These are phyloP conservation scores for Teleogryllus oceanicus DNA, from an alignment of 2,888 invertebrate species.

Conservation along the genomic window DNA sequence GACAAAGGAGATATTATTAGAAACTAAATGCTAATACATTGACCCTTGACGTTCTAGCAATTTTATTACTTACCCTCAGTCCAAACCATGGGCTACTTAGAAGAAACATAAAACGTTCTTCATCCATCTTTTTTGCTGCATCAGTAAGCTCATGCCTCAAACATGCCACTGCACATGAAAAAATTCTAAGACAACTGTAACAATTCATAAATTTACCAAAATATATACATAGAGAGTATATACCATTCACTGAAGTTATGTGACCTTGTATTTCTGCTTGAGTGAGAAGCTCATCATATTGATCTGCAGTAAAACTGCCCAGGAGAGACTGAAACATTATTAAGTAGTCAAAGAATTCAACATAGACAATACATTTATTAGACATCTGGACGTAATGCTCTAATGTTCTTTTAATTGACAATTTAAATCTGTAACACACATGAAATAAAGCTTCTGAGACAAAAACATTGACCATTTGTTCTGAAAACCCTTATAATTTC, in stretches of 20 bases:
- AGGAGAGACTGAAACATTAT: slow-evolving; percentile 54
- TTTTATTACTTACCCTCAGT: no score
- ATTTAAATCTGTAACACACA: no score
- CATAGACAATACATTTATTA: neutral
- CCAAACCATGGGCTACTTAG: neutral
- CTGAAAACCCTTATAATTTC: no score
- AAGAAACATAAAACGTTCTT: neutral
- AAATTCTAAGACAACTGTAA: neutral
- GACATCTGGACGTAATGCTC: no score
- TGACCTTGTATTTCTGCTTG: slow-evolving; percentile 70
- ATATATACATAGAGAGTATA: slow-evolving; percentile 28
- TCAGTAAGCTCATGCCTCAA: neutral
- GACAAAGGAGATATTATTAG: no score
- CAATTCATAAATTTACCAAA: neutral
- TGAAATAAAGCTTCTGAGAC: no score
- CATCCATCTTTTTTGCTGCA: neutral
- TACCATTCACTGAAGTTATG: slow-evolving; percentile 61
- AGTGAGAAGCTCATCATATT: slow-evolving; percentile 67
- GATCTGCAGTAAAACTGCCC: slow-evolving; percentile 64
- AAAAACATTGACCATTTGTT: no score
- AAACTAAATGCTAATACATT: no score
- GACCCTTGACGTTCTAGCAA: no score
- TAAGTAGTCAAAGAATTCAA: neutral
- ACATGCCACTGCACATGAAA: neutral
- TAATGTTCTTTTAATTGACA: no score